Conservation (phyloP, 2,888 invertebrate genomes). For the Callimorpha dominula region DNA sequence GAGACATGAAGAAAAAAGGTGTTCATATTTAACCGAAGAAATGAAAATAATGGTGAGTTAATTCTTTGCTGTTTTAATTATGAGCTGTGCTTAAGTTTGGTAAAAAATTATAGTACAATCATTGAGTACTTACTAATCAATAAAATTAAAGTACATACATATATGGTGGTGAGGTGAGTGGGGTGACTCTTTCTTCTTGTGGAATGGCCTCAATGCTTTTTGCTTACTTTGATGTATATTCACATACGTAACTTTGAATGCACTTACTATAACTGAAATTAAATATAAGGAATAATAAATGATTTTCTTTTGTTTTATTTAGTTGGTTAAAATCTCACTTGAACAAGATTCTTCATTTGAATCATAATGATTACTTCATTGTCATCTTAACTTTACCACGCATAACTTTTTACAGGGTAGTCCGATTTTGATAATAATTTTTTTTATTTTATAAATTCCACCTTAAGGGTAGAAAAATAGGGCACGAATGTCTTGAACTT, state of each 20-base stretch:
- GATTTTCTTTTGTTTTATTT: too few relatives aligned
- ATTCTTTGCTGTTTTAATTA: neutral
- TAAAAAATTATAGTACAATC: too few relatives aligned
- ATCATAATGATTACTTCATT: too few relatives aligned
- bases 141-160: neutral
- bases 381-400: too few relatives aligned
- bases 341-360: too few relatives aligned
- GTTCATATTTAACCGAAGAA: conserved; percentile 95
- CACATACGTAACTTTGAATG: neutral
- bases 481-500: too few relatives aligned
- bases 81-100: neutral
- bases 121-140: neutral
- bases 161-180: too few relatives aligned
- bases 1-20: conserved; percentile 96
- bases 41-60: conserved; percentile 92
- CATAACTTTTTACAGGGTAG: too few relatives aligned
- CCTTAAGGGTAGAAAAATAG: too few relatives aligned
- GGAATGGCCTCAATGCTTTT: neutral
- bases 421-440: too few relatives aligned
- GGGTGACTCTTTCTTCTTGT: neutral
- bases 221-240: neutral
- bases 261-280: neutral
- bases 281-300: neutral
- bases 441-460: too few relatives aligned
- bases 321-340: too few relatives aligned